Evolutionary conservation across 2,888 invertebrate genomes (phyloP), one percentile per base, ranked within the genome.

Genomic region (Zaprionus obscuricornis): DNA sequence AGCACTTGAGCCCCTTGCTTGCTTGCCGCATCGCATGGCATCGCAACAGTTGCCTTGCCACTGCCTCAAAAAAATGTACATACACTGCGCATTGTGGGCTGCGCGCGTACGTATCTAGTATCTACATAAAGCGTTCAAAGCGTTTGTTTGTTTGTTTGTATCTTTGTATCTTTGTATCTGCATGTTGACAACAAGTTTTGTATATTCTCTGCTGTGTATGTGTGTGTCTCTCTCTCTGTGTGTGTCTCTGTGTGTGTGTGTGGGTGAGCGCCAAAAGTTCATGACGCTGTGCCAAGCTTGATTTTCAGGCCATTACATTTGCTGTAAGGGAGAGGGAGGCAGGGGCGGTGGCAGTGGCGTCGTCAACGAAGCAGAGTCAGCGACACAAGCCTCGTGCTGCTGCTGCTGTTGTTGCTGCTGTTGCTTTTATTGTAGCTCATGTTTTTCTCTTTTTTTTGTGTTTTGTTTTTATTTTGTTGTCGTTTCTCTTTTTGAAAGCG

Each of bases 291-390:
- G 64, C 68, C 60, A 45, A 74, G 77, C 83, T 77, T 85, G 74
- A 82, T 79, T 85, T 85, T 71, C 75, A 69, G 78, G 66, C 85
- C 74, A 82, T 79, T 79, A 71, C 74, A 71, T 57, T n/a, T n/a
- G n/a, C n/a, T n/a, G n/a, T n/a, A n/a, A n/a, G n/a, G n/a, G n/a
- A n/a, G n/a, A n/a, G n/a, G 64, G 57, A 49, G 50, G 26, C 56
- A 36, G 34, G 24, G 39, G 39, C 56, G 27, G 22, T 34, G 16
- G n/a, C n/a, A n/a, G n/a, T n/a, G n/a, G 56, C 55, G 42, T 43
- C 56, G 36, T 43, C 43, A 55, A 58, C 57, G 45, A n/a, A n/a
- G n/a, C n/a, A n/a, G n/a, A n/a, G n/a, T n/a, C n/a, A n/a, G n/a
- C n/a, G n/a, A n/a, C n/a, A n/a, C 22, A 40, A 26, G 31, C 45